Percentiles rank a stretch among this genome's conserved stretches.
phyloP scores from a whole-genome alignment of 2,888 invertebrate species.

The Tetanocera ferruginea region DNA sequence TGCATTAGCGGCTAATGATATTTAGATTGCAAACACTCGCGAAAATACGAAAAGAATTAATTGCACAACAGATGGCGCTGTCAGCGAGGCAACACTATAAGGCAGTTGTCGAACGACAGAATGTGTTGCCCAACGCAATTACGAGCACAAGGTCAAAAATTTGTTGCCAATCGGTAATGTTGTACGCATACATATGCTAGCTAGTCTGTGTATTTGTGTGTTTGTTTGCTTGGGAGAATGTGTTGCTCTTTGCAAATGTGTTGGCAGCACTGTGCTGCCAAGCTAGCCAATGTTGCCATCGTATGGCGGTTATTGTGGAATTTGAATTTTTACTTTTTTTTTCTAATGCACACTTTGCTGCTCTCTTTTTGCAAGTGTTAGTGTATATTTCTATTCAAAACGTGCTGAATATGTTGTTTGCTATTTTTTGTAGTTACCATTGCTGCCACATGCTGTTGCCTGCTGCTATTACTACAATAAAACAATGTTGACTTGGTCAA shows the following conservation, averaged over 20 bases:
- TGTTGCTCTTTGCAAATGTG: neutral
- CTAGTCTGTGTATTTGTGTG: neutral
- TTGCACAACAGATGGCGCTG: slow-evolving; percentile 30
- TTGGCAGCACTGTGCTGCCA: neutral
- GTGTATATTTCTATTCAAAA: too few species aligned
- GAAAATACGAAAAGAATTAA: slow-evolving; percentile 47
- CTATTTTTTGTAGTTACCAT: too few species aligned
- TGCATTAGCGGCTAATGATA: slow-evolving; percentile 64
- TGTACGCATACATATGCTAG: neutral
- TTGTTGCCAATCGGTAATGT: neutral
- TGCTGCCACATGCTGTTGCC: too few species aligned
- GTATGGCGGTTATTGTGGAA: slow-evolving; percentile 20
- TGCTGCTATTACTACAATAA: neutral
- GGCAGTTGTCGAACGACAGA: neutral
- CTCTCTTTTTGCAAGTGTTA: too few species aligned
- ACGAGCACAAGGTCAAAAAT: slow-evolving; percentile 8
- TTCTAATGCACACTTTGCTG: neutral
- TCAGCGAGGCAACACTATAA: neutral
- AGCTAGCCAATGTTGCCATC: slow-evolving; percentile 6
- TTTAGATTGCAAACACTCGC: slow-evolving; percentile 65
- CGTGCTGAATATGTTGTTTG: too few species aligned
- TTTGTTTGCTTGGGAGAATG: neutral
- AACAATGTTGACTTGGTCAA: slow-evolving; percentile 27
- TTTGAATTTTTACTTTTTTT: slow-evolving; percentile 19
- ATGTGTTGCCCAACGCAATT: neutral